Evolutionary conservation across 2,888 invertebrate species (phyloP).

Genomic region (Cecidostiba fungosa): DNA sequence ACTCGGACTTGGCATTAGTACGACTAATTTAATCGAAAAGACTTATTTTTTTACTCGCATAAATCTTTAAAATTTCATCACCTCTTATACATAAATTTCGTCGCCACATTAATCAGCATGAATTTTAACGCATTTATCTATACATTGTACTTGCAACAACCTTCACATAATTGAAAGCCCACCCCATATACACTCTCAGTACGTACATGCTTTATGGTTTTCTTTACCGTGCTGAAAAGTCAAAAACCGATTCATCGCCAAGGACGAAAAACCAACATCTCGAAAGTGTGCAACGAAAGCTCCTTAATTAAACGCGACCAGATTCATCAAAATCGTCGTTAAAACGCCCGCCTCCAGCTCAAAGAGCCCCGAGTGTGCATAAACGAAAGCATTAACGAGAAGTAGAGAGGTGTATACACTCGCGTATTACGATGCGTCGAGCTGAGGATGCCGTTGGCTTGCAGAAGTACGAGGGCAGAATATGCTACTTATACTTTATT

Average conservation of each 20-base stretch:
- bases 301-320: slow-evolving; percentile 76
- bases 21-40: background rate
- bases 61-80: too few species aligned
- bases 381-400: slow-evolving; percentile 34
- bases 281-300: slow-evolving; percentile 66
- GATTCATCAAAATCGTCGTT: slow-evolving; percentile 75
- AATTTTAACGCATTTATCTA: slow-evolving; percentile 11
- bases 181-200: background rate
- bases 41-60: too few species aligned
- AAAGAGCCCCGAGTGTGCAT: slow-evolving; percentile 23
- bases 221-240: background rate
- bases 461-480: background rate
- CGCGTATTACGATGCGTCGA: background rate
- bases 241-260: slow-evolving; percentile 10
- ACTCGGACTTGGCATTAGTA: background rate
- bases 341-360: slow-evolving; percentile 55
- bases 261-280: slow-evolving; percentile 24
- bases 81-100: too few species aligned
- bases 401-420: background rate
- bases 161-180: slow-evolving; percentile 40
- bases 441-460: background rate
- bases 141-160: background rate
- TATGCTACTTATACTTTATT: slow-evolving; percentile 10
- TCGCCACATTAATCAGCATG: background rate
- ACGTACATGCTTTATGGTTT: slow-evolving; percentile 20